A percentile compares a stretch with the other conserved stretches of the same genome.
Conservation (phyloP, 1,140 invertebrate species). For the Panonychus citri region DNA sequence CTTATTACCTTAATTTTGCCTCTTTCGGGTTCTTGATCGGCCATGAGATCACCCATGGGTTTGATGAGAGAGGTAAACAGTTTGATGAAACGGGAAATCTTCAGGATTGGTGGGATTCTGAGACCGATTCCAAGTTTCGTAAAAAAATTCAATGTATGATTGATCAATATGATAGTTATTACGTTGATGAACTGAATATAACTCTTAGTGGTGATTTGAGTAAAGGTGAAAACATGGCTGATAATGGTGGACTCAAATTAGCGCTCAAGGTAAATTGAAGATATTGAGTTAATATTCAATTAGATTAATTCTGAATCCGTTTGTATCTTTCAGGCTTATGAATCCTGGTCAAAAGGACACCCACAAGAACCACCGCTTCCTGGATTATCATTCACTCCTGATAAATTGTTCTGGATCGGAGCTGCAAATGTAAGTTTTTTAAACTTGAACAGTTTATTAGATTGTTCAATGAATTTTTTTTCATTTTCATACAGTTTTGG, state of each 20-base stretch:
- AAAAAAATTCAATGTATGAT: conserved; percentile 59
- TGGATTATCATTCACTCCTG: conserved; percentile 24
- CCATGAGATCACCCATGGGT: conserved; percentile 36
- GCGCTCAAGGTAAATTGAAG: conserved; percentile 25
- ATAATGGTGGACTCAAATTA: conserved; percentile 34
- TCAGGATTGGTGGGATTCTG: conserved; percentile 58
- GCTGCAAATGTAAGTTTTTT: conserved; percentile 28
- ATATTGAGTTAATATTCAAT: too few species aligned
- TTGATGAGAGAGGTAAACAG: conserved; percentile 38
- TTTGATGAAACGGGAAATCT: conserved; percentile 71
- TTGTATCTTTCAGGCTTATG: not conserved
- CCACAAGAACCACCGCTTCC: conserved; percentile 8
- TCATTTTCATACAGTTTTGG: not conserved
- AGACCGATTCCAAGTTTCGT: conserved; percentile 44
- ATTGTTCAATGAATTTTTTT: not conserved
- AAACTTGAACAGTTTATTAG: not conserved
- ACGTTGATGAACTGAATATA: not conserved
- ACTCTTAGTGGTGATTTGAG: conserved; percentile 10
- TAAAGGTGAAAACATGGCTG: conserved; percentile 32
- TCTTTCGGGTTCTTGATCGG: conserved; percentile 77
- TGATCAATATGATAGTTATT: conserved; percentile 40
- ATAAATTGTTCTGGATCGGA: conserved; percentile 69
- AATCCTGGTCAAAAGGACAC: not conserved
- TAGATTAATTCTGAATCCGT: too few species aligned
- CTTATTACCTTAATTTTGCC: conserved; percentile 61